phyloP scores from a whole-genome alignment of 2,113 vertebrate genomes.

The Takifugu flavidus region DNA sequence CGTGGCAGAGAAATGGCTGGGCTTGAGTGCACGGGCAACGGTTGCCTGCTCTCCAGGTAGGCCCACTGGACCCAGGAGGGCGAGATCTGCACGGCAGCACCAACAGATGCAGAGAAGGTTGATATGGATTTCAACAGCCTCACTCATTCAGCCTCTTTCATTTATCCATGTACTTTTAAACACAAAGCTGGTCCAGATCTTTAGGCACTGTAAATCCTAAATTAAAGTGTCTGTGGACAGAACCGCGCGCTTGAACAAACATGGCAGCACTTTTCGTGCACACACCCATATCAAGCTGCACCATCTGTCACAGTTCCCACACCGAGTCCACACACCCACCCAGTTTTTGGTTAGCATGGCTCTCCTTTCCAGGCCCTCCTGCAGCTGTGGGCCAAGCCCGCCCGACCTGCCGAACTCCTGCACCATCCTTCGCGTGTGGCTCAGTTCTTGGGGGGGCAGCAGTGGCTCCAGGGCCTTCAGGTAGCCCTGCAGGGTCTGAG shows the following conservation, averaged over 20 bases:
- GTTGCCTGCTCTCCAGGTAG: constrained; percentile 78
- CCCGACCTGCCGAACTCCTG: constrained; percentile 65
- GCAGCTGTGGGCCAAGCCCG: constrained; percentile 73
- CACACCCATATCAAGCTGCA: neutral
- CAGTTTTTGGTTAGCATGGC: constrained; percentile 75
- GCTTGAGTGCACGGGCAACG: constrained; percentile 80
- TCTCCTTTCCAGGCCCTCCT: constrained; percentile 72
- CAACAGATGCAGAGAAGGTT: neutral
- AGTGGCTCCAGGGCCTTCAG: constrained; percentile 77
- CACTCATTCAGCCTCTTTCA: neutral
- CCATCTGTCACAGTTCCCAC: constrained; percentile 14
- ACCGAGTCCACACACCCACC: constrained; percentile 59
- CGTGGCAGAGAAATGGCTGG: constrained; percentile 82
- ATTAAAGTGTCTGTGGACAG: no score
- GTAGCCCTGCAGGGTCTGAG: constrained; percentile 75
- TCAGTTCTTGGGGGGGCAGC: constrained; percentile 75
- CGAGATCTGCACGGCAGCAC: constrained; percentile 65
- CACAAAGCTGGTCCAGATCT: no score
- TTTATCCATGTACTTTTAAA: neutral
- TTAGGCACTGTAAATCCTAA: no score
- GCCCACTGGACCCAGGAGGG: constrained; percentile 82
- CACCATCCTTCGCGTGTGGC: constrained; percentile 74
- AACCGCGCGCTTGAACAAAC: no score
- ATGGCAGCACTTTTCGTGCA: neutral
- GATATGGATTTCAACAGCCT: no score